Evolutionary conservation across 2,113 vertebrate genomes (phyloP), one percentile per base, ranked within the genome.

Genomic region (Puffinus mauretanicus): DNA sequence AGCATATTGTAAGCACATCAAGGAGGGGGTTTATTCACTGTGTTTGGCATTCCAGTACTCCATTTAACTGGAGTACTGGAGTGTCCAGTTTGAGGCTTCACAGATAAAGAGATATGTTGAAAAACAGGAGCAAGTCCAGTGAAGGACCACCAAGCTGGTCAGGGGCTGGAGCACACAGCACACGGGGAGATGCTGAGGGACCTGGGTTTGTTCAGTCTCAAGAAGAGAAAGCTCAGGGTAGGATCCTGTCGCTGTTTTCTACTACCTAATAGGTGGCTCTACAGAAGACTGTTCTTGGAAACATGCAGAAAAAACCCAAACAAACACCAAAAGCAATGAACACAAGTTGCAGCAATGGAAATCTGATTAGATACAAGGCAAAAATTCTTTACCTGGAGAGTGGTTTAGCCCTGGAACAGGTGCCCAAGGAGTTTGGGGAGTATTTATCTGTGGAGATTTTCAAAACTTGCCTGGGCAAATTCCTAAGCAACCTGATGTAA

Each of bases 231-330:
- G 22, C 25, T 89, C n/a, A 40, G 18, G 12, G 16, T 36, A 24
- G 25, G 42, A 92, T 62, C 27, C 66, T 87, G 30, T 6, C 40
- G 36, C 25, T 91, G 58, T 19, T 88, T 82, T 84, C 69, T 30
- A 1, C 40, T 71, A 14, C 57, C 18, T 29, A 51, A 47, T 36
- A 52, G 2, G 11, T 65, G 14, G 6, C 44, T 52, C 30, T 67
- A 16, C 5, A 36, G 52, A 77, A 55, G 20, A 29, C 7, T 58
- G 3, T 38, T 91, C 62, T 66, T 85, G 52, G 57, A 91, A 82
- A 73, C 0, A 0, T n/a, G 36, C 11, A 60, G 29, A 18, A 79
- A 42, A 55, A 58, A 9, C 1, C 3, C 16, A 62, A 54, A 11
- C 13, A 16, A 72, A 30, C 32, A 70, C 9, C 32, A 75, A 62